Evolutionary conservation across 2,113 vertebrate genomes (phyloP), one percentile per base, ranked within the genome.

Genomic region (Lepus americanus): DNA sequence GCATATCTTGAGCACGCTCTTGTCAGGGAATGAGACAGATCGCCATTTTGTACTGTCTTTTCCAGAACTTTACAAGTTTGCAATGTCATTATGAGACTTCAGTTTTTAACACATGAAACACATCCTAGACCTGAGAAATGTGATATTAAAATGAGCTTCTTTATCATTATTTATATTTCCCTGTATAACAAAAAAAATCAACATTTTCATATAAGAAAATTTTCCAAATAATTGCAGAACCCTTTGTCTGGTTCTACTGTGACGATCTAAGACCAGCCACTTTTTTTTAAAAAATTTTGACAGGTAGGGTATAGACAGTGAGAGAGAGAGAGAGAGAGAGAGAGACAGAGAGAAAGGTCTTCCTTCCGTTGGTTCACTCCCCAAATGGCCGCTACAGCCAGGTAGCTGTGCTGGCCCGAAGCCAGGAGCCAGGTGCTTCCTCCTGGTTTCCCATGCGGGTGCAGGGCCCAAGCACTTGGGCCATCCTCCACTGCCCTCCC

Each of bases 1-100:
- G n/a, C 23, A 36, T 73, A 31, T 55, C 13, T 77, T 76, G 66
- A 86, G 11, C 27, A 61, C 66, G 64, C 19, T 94, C 66, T 88
- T 82, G 2, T 23, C 39, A 39, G 20, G 5, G 17, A 73, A 84
- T 88, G n/a, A 23, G 61, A 76, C 64, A 72, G 51, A 79, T n/a
- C 53, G 7, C 20, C 39, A 70, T 86, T 51, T 74, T 95, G 20
- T 82, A 67, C 81, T 82, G 77, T 80, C n/a, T 77, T 97, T 64
- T 83, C 27, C 76, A 87, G 70, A 94, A 39, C 59, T 85, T 94
- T 74, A 81, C 13, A 72, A 55, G 25, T 2, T 5, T 90, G 16
- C 33, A 17, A 70, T 83, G 31, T 76, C 66, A 89, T 87, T 39
- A 64, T 55, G n/a, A 31, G 73, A 49, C 0, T 49, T 69, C 63